phyloP scores from a whole-genome alignment of 2,113 vertebrate genomes.

The Tor tambroides region DNA sequence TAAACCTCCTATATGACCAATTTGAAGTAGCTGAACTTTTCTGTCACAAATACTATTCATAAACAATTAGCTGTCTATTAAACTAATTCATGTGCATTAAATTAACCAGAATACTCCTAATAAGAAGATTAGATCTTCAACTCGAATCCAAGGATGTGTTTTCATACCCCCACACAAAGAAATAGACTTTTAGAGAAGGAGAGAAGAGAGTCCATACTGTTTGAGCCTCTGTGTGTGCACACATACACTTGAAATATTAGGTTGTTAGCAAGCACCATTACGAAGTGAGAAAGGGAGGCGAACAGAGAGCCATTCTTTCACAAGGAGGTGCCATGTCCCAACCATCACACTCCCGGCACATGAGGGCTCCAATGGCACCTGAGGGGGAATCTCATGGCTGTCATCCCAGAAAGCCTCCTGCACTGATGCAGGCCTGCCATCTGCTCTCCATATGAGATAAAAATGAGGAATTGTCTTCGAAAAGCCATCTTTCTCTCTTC shows the following conservation, averaged over 20 bases:
- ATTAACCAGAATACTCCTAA: not conserved
- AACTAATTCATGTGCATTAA: not conserved
- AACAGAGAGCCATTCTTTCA: constrained; percentile 67
- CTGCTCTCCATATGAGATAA: constrained; percentile 80
- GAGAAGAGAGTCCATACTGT: constrained; percentile 18
- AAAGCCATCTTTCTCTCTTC: constrained; percentile 69
- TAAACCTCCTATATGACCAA: not conserved
- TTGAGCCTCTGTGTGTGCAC: constrained; percentile 22
- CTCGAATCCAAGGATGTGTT: not conserved
- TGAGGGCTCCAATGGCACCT: constrained; percentile 79
- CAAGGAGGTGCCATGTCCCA: constrained; percentile 73
- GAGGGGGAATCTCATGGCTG: constrained; percentile 82
- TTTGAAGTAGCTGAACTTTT: not conserved
- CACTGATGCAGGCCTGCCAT: constrained; percentile 79
- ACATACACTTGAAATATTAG: constrained; percentile 57
- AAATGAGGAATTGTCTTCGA: constrained; percentile 73
- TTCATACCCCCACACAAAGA: not conserved
- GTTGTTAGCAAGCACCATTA: constrained; percentile 66
- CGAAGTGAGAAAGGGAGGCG: constrained; percentile 61
- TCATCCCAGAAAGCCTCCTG: constrained; percentile 80
- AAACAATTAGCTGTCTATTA: not conserved
- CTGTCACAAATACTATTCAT: constrained; percentile 4
- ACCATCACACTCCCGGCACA: constrained; percentile 75
- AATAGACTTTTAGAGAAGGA: constrained; percentile 10
- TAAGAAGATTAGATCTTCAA: not conserved